Evolutionary conservation across 2,888 invertebrate species (phyloP).

Genomic region (Pyrochroa serraticornis): DNA sequence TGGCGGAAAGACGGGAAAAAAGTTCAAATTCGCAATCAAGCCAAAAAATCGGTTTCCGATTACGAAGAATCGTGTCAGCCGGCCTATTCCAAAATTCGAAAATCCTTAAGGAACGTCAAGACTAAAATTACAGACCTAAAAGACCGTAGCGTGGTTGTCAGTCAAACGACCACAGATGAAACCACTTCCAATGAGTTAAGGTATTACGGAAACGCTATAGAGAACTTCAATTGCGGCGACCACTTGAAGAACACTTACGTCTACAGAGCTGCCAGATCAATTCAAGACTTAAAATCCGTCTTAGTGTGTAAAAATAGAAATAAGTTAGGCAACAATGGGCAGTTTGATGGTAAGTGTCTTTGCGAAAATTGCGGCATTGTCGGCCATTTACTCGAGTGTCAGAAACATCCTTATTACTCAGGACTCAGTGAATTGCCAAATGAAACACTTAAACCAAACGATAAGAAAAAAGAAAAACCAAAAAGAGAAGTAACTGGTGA

Average conservation of each 20-base stretch:
- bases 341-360: slow-evolving; percentile 48
- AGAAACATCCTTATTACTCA: slow-evolving; percentile 50
- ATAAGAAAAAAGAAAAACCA: not conserved
- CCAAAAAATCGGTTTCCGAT: too few relatives aligned
- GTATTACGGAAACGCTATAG: not conserved
- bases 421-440: slow-evolving; percentile 24
- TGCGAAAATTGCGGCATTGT: slow-evolving; percentile 55
- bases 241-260: slow-evolving; percentile 39
- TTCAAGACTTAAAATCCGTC: slow-evolving; percentile 43
- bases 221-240: not conserved
- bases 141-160: slow-evolving; percentile 25
- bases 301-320: slow-evolving; percentile 46
- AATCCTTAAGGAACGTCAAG: slow-evolving; percentile 32
- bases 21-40: too few relatives aligned
- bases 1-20: too few relatives aligned
- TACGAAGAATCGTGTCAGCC: slow-evolving; percentile 16
- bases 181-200: slow-evolving; percentile 17
- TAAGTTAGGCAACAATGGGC: slow-evolving; percentile 29
- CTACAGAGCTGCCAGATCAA: slow-evolving; percentile 46
- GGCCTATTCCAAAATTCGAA: slow-evolving; percentile 26
- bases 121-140: slow-evolving; percentile 27
- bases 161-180: slow-evolving; percentile 28
- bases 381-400: slow-evolving; percentile 52
- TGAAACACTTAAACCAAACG: not conserved
- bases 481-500: not conserved